Percentiles rank a stretch among this genome's conserved stretches.
Evolutionary conservation across 2,888 invertebrate species (phyloP).

Genomic region (Acrobasis repandana): DNA sequence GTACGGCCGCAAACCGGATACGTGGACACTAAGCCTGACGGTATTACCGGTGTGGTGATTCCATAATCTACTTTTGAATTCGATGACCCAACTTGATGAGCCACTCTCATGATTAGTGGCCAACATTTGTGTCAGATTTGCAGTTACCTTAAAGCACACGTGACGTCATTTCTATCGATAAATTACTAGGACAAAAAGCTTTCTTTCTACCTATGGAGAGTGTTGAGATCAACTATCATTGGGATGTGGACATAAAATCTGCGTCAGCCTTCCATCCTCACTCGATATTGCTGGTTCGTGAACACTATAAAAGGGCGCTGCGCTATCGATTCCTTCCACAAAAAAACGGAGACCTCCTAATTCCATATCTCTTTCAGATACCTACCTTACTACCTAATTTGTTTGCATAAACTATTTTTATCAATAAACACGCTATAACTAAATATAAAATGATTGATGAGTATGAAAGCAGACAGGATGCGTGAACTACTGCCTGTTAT

Average conservation of each 20-base stretch:
- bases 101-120: no score
- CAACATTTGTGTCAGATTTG: no score
- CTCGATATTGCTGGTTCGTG: no score
- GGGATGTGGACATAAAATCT: no score
- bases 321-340: neutral
- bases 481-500: neutral
- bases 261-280: no score
- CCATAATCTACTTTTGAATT: constrained; percentile 4
- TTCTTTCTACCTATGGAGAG: no score
- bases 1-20: no score
- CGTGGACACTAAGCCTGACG: no score
- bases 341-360: neutral
- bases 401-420: constrained; percentile 6
- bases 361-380: neutral
- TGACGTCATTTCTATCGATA: no score
- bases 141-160: no score
- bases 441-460: constrained; percentile 13
- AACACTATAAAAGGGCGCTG: neutral
- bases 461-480: constrained; percentile 16
- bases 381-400: neutral
- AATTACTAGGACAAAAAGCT: no score
- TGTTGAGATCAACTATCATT: no score
- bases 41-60: neutral
- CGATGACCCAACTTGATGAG: constrained; percentile 7
- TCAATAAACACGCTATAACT: neutral